These are phyloP conservation scores for Haliclona indistincta DNA, from an alignment of 37 sponge, comb jelly and placozoan genomes.

Conservation along the genomic window DNA sequence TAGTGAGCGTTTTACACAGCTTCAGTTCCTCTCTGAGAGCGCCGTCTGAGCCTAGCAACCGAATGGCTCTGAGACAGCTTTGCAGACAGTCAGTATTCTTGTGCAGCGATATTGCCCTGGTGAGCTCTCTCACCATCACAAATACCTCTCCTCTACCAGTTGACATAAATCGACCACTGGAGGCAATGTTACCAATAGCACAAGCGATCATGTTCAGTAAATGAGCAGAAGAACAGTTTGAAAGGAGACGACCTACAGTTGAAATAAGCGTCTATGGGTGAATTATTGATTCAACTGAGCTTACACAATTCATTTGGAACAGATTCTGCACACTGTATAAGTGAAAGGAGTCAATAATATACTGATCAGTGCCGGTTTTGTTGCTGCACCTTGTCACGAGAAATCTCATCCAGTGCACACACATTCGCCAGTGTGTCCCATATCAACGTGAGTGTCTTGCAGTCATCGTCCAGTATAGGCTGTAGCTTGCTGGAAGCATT, in stretches of 20 bases:
- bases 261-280: background rate
- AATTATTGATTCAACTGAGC: too few relatives aligned
- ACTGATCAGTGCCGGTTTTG: background rate
- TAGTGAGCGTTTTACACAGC: background rate
- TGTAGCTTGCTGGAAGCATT: constrained; percentile 4
- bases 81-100: constrained; percentile 24
- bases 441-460: constrained; percentile 14
- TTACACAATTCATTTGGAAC: too few relatives aligned
- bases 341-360: too few relatives aligned
- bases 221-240: background rate
- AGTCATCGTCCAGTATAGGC: background rate
- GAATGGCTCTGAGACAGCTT: constrained; percentile 37
- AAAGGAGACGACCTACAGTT: constrained; percentile 12
- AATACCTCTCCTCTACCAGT: background rate
- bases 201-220: constrained; percentile 32
- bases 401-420: constrained; percentile 33
- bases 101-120: background rate
- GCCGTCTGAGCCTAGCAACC: constrained; percentile 4
- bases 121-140: constrained; percentile 6
- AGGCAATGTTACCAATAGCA: constrained; percentile 52
- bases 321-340: too few relatives aligned
- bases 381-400: constrained; percentile 24
- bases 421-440: constrained; percentile 50
- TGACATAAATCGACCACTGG: background rate
- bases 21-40: constrained; percentile 33